These are phyloP conservation scores for Tipula lateralis DNA, from an alignment of 2,888 invertebrate genomes.

Conservation along the genomic window DNA sequence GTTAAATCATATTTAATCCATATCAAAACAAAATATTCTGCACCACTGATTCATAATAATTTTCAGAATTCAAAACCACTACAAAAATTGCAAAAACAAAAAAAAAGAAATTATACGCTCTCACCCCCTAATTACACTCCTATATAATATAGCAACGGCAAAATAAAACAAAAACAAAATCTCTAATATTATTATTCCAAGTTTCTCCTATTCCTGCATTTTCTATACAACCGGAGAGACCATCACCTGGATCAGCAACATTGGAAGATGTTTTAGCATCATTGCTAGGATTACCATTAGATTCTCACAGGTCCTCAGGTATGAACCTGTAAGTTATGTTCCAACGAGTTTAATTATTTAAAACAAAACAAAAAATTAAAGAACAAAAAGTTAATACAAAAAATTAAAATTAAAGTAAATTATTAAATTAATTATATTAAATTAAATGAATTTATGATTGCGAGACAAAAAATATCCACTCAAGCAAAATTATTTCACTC, in stretches of 20 bases:
- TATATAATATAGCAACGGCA: background rate
- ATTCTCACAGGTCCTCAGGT: constrained; percentile 69
- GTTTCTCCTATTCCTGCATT: constrained; percentile 28
- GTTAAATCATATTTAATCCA: background rate
- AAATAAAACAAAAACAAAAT: background rate
- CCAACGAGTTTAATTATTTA: constrained; percentile 41
- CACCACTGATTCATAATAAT: constrained; percentile 2
- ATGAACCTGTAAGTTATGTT: constrained; percentile 71
- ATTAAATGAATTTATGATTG: constrained; percentile 25
- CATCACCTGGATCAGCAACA: constrained; percentile 64
- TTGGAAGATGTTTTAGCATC: constrained; percentile 92
- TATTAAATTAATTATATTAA: constrained; percentile 6
- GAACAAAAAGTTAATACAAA: background rate
- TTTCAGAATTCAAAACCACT: background rate
- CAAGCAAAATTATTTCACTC: background rate
- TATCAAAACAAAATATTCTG: background rate
- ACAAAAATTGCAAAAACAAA: constrained; percentile 20
- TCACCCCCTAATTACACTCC: background rate
- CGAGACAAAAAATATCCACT: background rate
- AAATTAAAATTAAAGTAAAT: constrained; percentile 25
- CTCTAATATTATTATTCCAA: constrained; percentile 12
- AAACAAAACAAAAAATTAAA: constrained; percentile 33
- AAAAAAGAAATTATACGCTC: background rate
- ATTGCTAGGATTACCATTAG: constrained; percentile 77
- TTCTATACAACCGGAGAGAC: constrained; percentile 28